These are phyloP conservation scores for Scaptomyza caliginosa DNA, from an alignment of 2,888 invertebrate species.

Conservation along the genomic window DNA sequence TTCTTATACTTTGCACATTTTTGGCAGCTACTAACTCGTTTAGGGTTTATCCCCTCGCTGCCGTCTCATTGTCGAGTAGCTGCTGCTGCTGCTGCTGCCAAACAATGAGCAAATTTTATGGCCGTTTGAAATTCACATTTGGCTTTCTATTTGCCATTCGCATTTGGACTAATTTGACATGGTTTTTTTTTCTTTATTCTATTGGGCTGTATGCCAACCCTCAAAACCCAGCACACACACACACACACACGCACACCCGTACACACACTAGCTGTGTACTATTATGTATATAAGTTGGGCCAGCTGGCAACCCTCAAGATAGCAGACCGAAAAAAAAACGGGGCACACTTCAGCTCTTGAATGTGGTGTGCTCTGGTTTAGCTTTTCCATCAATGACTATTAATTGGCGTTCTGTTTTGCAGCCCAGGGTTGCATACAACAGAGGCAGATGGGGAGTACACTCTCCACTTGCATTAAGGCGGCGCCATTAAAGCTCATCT, in stretches of 20 bases:
- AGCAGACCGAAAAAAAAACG: slow-evolving; percentile 5
- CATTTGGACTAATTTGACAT: slow-evolving; percentile 68
- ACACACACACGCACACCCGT: slow-evolving; percentile 9
- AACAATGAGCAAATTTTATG: slow-evolving; percentile 64
- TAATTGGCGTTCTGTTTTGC: slow-evolving; percentile 65
- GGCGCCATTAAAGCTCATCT: slow-evolving; percentile 76
- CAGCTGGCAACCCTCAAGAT: slow-evolving; percentile 60
- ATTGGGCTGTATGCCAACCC: slow-evolving; percentile 57
- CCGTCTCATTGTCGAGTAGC: not conserved
- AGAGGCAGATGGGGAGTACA: not conserved
- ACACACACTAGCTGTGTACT: not conserved
- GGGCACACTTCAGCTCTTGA: slow-evolving; percentile 55
- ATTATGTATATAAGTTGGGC: slow-evolving; percentile 10
- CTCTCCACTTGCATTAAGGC: slow-evolving; percentile 69
- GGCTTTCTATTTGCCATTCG: slow-evolving; percentile 45
- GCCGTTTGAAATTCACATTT: slow-evolving; percentile 51
- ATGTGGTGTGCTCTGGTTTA: slow-evolving; percentile 44
- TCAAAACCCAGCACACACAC: slow-evolving; percentile 4
- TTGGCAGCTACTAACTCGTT: slow-evolving; percentile 1
- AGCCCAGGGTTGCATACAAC: not conserved
- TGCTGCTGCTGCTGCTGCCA: slow-evolving; percentile 7
- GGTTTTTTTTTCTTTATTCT: slow-evolving; percentile 31
- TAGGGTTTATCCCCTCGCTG: not conserved
- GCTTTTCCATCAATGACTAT: slow-evolving; percentile 76
- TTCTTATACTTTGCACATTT: not conserved